Evolutionary conservation across 64 coral and sea anemone genomes (phyloP), one percentile per base, ranked within the genome.

Genomic region (Stylophora pistillata): DNA sequence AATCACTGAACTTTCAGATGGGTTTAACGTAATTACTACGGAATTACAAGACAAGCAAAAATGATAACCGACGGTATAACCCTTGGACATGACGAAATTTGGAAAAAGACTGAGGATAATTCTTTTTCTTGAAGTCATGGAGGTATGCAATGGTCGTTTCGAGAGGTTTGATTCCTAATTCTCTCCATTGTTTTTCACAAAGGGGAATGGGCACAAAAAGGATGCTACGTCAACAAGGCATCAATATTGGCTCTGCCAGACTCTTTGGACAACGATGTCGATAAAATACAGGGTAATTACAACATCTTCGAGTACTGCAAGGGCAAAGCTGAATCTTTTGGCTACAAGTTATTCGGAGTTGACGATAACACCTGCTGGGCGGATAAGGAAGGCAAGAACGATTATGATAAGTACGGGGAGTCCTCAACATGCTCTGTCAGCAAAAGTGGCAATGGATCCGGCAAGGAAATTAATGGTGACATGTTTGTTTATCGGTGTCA

Each of bases 401-500:
- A 60, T 18, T 83, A 83, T 14, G 21, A 83, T 23, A 21, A 52
- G 5, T 53, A 83, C 23, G 80, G 80, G 20, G 2, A 13, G 2
- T 83, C 80, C 60, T 66, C 30, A 18, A 15, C 4, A 23, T 83
- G 79, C 12, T 52, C 32, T 52, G 17, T 83, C 30, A 52, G 32
- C 79, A 69, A 83, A 20, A 53, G 1, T 15, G 79, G 79, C 15
- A 27, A 83, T 52, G 79, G 79, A 0, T 15, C 33, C 64, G 79
- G 79, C 37, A 52, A 66, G 21, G 58, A 37, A 2, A 83, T 15
- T 9, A 53, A 83, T 23, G 32, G 31, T 25, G 23, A 61, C 79
- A 69, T 83, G 59, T 83, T 83, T 69, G 79, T 83, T 12, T 83
- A 83, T 14, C 59, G 31, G 4, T 53, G 13, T 14, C 0, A 63